Percentiles rank a stretch among this genome's conserved stretches.
phyloP scores from a whole-genome alignment of 2,797 vertebrate species.

The Chelidonichthys spinosus region DNA sequence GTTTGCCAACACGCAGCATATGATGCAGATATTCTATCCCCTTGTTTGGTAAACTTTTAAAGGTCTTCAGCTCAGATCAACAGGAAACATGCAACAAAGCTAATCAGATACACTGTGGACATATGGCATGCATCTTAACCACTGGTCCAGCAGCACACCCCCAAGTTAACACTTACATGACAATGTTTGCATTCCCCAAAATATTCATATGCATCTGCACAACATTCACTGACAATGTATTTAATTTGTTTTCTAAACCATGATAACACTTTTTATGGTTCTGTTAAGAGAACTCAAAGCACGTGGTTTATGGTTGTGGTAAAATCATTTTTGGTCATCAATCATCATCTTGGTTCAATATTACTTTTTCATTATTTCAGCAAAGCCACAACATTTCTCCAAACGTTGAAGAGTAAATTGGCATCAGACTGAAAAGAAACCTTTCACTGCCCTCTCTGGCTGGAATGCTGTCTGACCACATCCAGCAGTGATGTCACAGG shows the following conservation, averaged over 20 bases:
- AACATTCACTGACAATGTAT: neutral
- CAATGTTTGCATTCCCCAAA: too few species aligned
- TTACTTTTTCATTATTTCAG: neutral
- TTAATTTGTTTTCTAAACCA: neutral
- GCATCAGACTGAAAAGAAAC: neutral
- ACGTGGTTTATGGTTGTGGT: neutral
- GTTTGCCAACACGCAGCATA: too few species aligned
- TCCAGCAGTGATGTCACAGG: neutral
- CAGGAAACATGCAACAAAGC: neutral
- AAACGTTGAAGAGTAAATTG: neutral
- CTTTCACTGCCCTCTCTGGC: neutral
- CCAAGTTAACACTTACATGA: too few species aligned
- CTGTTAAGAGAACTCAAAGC: neutral
- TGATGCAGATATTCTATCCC: too few species aligned
- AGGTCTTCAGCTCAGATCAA: too few species aligned
- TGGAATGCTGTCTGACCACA: neutral
- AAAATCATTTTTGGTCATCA: neutral
- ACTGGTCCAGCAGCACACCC: neutral
- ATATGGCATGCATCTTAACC: neutral
- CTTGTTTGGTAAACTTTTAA: too few species aligned
- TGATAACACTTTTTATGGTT: neutral
- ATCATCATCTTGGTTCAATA: neutral
- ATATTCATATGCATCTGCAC: neutral
- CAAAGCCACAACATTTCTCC: neutral
- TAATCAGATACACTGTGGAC: neutral